These are phyloP conservation scores for Lepus europaeus DNA, from an alignment of 2,113 vertebrate genomes.

Conservation along the genomic window DNA sequence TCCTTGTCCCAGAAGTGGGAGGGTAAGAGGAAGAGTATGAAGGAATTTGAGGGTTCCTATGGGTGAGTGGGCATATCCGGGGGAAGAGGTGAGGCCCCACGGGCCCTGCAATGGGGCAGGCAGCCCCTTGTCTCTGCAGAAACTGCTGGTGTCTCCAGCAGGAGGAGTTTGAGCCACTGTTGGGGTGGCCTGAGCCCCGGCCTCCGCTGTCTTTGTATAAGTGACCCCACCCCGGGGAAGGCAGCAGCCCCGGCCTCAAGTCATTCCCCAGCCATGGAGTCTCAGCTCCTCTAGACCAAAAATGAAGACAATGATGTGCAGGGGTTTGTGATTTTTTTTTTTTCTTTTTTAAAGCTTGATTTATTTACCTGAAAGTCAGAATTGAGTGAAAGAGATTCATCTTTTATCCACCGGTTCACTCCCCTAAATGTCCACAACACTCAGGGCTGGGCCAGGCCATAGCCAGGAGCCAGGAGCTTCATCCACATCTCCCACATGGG, in stretches of 20 bases:
- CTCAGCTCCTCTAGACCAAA: not conserved
- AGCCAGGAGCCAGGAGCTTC: no score
- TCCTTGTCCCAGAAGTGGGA: not conserved
- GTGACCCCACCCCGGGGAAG: not conserved
- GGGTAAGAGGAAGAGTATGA: not conserved
- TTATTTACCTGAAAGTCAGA: no score
- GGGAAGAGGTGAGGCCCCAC: not conserved
- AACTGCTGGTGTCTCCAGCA: not conserved
- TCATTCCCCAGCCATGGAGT: not conserved
- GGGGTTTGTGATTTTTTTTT: no score
- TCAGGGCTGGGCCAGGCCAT: no score
- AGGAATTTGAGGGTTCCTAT: accelerated
- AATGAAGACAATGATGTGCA: not conserved
- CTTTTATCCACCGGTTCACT: no score
- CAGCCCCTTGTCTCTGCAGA: not conserved
- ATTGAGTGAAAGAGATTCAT: no score
- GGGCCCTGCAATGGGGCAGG: accelerated
- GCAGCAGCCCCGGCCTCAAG: not conserved
- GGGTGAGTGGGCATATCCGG: not conserved
- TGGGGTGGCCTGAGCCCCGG: not conserved
- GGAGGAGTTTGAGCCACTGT: not conserved
- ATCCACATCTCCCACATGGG: no score
- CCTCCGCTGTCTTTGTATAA: no score
- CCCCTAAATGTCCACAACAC: no score
- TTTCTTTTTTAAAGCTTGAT: no score